Evolutionary conservation across 2,888 invertebrate species (phyloP).

Genomic region (Rutpela maculata): DNA sequence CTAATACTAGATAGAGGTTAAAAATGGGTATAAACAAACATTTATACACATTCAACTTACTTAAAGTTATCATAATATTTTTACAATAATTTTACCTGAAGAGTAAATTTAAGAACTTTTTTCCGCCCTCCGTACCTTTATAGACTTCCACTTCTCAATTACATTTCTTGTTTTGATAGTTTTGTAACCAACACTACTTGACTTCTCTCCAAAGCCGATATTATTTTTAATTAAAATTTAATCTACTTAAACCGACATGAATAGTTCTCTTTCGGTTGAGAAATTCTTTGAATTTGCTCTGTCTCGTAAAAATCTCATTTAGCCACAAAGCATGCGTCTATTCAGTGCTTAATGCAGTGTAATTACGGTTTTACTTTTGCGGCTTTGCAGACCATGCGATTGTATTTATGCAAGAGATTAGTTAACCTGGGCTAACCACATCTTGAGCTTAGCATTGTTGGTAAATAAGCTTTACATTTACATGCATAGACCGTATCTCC

Average conservation of each 20-base stretch:
- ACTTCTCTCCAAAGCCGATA: conserved; percentile 50
- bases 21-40: too few species aligned
- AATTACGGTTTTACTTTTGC: conserved; percentile 60
- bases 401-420: conserved; percentile 65
- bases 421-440: conserved; percentile 59
- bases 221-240: conserved; percentile 53
- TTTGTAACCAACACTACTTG: conserved; percentile 49
- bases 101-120: neutral
- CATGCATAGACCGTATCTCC: conserved; percentile 43
- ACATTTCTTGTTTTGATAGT: conserved; percentile 50
- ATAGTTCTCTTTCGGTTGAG: conserved; percentile 28
- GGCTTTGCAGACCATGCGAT: conserved; percentile 56
- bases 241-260: conserved; percentile 37
- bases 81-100: conserved; percentile 8
- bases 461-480: conserved; percentile 57
- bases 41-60: too few species aligned
- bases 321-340: conserved; percentile 44
- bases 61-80: neutral
- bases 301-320: conserved; percentile 48
- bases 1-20: too few species aligned
- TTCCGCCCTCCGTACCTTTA: neutral
- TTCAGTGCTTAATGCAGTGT: conserved; percentile 51
- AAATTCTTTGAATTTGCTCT: conserved; percentile 21
- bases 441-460: conserved; percentile 61
- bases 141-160: neutral